Base-by-base conservation (phyloP, 2,797 vertebrate genomes). In the Synaphobranchus kaupii region DNA sequence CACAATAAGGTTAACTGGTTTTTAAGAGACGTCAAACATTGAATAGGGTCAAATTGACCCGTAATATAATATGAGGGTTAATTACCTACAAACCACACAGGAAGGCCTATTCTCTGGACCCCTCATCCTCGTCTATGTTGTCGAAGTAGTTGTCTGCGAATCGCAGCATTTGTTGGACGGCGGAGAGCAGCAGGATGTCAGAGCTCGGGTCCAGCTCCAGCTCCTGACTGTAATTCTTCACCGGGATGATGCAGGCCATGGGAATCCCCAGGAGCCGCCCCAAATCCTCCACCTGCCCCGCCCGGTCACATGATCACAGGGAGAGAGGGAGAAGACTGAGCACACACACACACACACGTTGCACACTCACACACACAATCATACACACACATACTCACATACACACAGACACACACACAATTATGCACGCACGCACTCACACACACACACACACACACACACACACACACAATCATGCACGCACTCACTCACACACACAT, bases 141-240 rank as follows among this genome's bases (percentile, higher is more conserved):
- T 96, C 95, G 85, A 95, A 93, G 92, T 92, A 96, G 84, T 91
- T 91, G 83, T 96, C 95, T 50, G 90, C 89, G 52, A 92, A 94
- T 84, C 93, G 89, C 48, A 96, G 91, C 92, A 96, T 95, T 91
- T 95, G 93, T 50, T 90, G 80, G 85, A 94, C 2, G 9, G 91
- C 86, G 2, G 83, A 93, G 86, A 96, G 95, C 88, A 95, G 91
- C 88, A 96, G 93, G 89, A 96, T 93, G 92, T 96, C 96, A 81
- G 91, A 93, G 92, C 89, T 89, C 15, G 71, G 20, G 28, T 94
- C 91, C 91, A 96, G 85, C 83, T 93, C 91, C 91, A 95, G 81
- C 90, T 94, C 93, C 28, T 92, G 92, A 31, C 90, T 93, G 91
- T 95, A 96, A 89, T 95, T 96, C 93, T 95, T 96, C 91, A 96